These are phyloP conservation scores for Epinotia ramella DNA, from an alignment of 2,888 invertebrate genomes.

Conservation along the genomic window DNA sequence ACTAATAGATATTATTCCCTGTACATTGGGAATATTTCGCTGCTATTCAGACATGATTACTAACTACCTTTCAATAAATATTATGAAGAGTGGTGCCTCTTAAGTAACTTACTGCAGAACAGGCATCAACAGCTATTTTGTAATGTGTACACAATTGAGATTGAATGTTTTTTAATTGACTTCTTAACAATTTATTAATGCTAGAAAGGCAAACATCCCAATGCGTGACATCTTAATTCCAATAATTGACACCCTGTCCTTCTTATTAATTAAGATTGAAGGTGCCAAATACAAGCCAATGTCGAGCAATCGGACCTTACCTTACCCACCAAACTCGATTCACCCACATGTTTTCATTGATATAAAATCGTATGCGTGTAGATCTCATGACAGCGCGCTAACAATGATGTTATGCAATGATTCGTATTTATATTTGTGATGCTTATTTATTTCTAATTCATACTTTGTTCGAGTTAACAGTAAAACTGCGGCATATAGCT, in stretches of 20 bases:
- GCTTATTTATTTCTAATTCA: no score
- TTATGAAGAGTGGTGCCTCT: no score
- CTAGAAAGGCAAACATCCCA: not conserved
- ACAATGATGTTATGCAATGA: no score
- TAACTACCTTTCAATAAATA: not conserved
- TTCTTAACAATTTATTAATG: not conserved
- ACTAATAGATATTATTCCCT: conserved; percentile 34
- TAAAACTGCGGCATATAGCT: not conserved
- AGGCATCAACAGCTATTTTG: no score
- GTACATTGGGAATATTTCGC: not conserved
- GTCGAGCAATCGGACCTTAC: not conserved
- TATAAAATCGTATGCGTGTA: not conserved
- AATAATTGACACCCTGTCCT: no score
- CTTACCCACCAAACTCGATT: not conserved
- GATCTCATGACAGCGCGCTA: not conserved
- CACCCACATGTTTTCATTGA: no score
- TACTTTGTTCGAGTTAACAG: not conserved
- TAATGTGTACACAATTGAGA: no score
- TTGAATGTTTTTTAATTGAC: no score
- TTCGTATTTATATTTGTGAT: no score
- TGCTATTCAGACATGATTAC: conserved; percentile 2
- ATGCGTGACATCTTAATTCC: no score
- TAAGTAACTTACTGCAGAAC: no score
- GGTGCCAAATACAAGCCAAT: not conserved
- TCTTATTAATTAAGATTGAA: no score